phyloP scores from a whole-genome alignment of 1,140 invertebrate genomes.

The Xylocopa sonorina region DNA sequence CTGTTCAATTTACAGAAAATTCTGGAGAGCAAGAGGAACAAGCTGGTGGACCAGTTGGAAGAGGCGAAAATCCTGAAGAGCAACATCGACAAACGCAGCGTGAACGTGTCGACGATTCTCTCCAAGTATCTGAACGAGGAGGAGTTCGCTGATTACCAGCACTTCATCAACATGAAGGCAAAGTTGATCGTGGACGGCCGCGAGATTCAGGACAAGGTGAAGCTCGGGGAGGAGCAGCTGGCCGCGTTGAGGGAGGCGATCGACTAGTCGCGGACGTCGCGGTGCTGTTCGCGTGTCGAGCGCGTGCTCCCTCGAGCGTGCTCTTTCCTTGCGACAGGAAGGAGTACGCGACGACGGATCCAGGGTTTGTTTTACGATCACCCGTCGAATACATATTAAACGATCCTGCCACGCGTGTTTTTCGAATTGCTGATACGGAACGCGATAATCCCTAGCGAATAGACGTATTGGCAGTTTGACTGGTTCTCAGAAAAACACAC shows the following conservation, averaged over 20 bases:
- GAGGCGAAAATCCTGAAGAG: constrained; percentile 93
- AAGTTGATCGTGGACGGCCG: constrained; percentile 92
- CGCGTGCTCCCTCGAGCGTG: not conserved
- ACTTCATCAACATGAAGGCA: constrained; percentile 96
- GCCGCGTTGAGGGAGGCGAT: constrained; percentile 88
- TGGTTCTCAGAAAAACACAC: not conserved
- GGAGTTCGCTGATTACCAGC: constrained; percentile 92
- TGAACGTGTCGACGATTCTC: constrained; percentile 89
- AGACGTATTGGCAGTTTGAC: constrained; percentile 25
- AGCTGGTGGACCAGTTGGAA: constrained; percentile 89
- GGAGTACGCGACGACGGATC: not conserved
- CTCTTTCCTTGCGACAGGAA: not conserved
- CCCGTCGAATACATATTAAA: not conserved
- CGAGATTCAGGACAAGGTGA: constrained; percentile 94
- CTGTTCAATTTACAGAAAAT: constrained; percentile 84
- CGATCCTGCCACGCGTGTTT: not conserved
- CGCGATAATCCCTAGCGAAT: constrained; percentile 19
- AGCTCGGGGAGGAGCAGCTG: constrained; percentile 92
- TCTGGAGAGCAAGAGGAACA: constrained; percentile 90
- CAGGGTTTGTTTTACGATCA: not conserved
- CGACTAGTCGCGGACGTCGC: constrained; percentile 72
- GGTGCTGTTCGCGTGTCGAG: constrained; percentile 19
- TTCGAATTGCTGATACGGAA: constrained; percentile 34
- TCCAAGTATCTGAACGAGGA: constrained; percentile 89
- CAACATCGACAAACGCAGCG: constrained; percentile 91